Evolutionary conservation across 2,113 vertebrate species (phyloP).

Genomic region (Chionis minor): DNA sequence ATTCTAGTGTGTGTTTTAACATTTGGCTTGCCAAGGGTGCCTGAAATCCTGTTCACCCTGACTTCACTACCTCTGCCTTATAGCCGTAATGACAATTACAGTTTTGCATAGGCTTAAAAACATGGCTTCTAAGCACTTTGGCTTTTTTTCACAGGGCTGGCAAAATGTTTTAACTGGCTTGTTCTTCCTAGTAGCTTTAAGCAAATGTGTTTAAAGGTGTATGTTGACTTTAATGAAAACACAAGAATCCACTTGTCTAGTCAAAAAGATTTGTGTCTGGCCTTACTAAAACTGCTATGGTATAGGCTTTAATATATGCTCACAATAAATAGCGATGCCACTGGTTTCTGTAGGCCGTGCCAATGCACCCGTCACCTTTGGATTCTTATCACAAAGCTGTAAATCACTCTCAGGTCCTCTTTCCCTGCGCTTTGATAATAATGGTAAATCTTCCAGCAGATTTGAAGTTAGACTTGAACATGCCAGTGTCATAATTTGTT

Average conservation of each 20-base stretch:
- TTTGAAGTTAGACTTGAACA: not conserved
- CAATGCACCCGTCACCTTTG: not conserved
- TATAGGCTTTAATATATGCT: not conserved
- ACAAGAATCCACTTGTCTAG: not conserved
- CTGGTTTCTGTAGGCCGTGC: not conserved
- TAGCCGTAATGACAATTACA: not conserved
- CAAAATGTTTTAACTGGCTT: not conserved
- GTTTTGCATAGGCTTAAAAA: not conserved
- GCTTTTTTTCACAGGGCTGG: not conserved
- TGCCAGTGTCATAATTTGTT: not conserved
- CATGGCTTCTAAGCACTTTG: not conserved
- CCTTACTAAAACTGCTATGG: not conserved
- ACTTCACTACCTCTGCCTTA: not conserved
- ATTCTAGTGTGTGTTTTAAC: not conserved
- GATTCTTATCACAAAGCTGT: not conserved
- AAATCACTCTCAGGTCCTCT: not conserved
- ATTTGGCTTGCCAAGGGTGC: not conserved
- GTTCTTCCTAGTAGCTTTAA: conserved; percentile 1
- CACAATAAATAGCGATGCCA: not conserved
- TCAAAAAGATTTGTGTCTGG: not conserved
- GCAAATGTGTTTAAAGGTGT: not conserved
- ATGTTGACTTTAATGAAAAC: not conserved
- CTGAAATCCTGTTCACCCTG: not conserved
- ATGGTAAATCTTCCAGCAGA: not conserved
- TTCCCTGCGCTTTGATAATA: not conserved